phyloP scores from a whole-genome alignment of 2,113 vertebrate species.

The Rattus rattus region DNA sequence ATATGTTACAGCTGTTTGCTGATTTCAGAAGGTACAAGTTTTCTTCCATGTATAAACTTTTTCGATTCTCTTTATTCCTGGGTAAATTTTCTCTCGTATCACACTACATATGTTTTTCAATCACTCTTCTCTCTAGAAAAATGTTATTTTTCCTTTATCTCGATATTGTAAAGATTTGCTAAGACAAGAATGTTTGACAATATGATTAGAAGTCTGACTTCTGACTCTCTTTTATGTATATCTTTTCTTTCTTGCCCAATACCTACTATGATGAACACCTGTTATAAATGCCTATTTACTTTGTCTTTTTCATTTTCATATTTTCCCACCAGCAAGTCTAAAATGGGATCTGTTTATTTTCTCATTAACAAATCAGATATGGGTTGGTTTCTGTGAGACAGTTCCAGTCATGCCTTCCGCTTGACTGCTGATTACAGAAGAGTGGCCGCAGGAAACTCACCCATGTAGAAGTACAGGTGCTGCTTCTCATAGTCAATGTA shows the following conservation, averaged over 20 bases:
- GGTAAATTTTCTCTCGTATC: background rate
- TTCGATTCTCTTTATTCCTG: background rate
- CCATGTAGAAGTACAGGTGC: slow-evolving; percentile 70
- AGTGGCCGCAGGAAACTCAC: slow-evolving; percentile 49
- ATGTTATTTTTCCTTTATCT: background rate
- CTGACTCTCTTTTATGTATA: background rate
- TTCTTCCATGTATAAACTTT: background rate
- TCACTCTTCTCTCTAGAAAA: background rate
- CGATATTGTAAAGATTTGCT: background rate
- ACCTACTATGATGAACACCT: background rate
- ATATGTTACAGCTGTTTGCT: background rate
- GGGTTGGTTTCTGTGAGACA: background rate
- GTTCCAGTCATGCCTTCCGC: background rate
- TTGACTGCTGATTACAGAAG: background rate
- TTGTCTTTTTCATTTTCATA: background rate
- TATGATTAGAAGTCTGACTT: background rate
- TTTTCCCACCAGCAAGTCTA: background rate
- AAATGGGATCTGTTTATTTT: background rate
- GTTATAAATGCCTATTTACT: background rate
- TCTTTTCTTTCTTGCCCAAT: background rate
- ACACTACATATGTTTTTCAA: background rate
- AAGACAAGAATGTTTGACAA: background rate
- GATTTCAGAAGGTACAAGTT: background rate
- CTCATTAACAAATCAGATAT: background rate
- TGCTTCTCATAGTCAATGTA: slow-evolving; percentile 72